Percentiles rank a stretch among this genome's conserved stretches.
These are phyloP conservation scores for Drosophila tropicalis DNA, from an alignment of 1,140 invertebrate genomes.

Conservation along the genomic window DNA sequence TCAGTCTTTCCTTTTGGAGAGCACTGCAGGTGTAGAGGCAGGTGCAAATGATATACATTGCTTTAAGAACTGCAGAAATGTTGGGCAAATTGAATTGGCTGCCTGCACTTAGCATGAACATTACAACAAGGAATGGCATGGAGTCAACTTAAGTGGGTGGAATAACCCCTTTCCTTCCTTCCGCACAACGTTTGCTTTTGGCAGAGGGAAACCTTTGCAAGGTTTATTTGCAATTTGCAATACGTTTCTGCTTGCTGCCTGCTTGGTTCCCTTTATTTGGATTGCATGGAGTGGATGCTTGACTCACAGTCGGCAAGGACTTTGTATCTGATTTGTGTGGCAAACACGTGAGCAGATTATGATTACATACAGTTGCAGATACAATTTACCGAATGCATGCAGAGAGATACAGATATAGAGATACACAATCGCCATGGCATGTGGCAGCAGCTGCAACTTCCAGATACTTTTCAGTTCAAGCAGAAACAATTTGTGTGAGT, in stretches of 20 bases:
- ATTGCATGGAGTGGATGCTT: conserved; percentile 18
- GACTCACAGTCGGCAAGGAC: conserved; percentile 27
- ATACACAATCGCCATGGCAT: not conserved
- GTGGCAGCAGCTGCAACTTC: not conserved
- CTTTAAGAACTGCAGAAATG: conserved; percentile 44
- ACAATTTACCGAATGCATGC: conserved; percentile 11
- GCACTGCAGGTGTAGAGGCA: conserved; percentile 1
- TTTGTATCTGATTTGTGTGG: conserved; percentile 46
- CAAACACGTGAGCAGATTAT: conserved; percentile 65
- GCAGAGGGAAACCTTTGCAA: conserved; percentile 27
- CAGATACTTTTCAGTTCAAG: conserved; percentile 21
- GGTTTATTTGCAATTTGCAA: conserved; percentile 55
- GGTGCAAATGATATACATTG: conserved; percentile 41
- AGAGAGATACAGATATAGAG: conserved; percentile 4
- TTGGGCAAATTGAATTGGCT: conserved; percentile 67
- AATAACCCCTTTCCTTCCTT: not conserved
- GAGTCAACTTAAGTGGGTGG: conserved; percentile 7
- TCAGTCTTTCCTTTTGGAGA: not conserved
- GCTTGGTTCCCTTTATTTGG: conserved; percentile 9
- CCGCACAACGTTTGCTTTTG: too few relatives aligned
- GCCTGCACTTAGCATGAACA: conserved; percentile 66
- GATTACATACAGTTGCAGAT: conserved; percentile 51
- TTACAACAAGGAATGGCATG: conserved; percentile 19
- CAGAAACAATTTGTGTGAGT: conserved; percentile 11
- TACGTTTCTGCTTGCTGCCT: conserved; percentile 25